Evolutionary conservation across 2,113 vertebrate genomes (phyloP).

Genomic region (Empidonax alnorum): DNA sequence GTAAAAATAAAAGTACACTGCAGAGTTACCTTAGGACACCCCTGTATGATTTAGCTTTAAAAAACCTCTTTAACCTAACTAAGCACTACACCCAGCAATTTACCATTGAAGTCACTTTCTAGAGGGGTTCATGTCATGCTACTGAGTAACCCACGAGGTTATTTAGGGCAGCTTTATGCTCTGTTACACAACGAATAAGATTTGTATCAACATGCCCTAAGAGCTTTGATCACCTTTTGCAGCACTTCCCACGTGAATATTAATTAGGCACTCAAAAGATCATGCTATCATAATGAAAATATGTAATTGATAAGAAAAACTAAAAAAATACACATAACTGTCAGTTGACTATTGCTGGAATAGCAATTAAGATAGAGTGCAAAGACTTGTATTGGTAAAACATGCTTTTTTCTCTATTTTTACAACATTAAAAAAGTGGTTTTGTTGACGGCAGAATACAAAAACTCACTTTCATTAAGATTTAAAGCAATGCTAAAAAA

Average conservation of each 20-base stretch:
- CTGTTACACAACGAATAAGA: not conserved
- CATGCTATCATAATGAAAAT: not conserved
- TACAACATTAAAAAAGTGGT: not conserved
- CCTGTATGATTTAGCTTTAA: not conserved
- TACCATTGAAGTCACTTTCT: not conserved
- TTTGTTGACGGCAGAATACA: not conserved
- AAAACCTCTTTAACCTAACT: not conserved
- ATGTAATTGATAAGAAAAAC: not conserved
- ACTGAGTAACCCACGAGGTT: not conserved
- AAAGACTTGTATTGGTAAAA: not conserved
- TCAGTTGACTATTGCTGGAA: not conserved
- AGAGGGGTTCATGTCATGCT: not conserved
- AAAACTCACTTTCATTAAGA: not conserved
- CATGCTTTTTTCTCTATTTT: not conserved
- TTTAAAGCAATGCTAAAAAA: conserved; percentile 10
- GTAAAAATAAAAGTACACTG: not conserved
- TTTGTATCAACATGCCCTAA: not conserved
- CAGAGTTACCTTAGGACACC: not conserved
- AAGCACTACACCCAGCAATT: not conserved
- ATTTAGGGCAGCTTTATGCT: not conserved
- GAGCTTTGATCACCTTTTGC: not conserved
- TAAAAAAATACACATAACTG: not conserved
- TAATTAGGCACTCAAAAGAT: not conserved
- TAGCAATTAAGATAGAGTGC: not conserved
- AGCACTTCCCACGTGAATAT: not conserved